Base-by-base conservation (phyloP, 2,797 vertebrate genomes). In the Orientallactaga sibirica region DNA sequence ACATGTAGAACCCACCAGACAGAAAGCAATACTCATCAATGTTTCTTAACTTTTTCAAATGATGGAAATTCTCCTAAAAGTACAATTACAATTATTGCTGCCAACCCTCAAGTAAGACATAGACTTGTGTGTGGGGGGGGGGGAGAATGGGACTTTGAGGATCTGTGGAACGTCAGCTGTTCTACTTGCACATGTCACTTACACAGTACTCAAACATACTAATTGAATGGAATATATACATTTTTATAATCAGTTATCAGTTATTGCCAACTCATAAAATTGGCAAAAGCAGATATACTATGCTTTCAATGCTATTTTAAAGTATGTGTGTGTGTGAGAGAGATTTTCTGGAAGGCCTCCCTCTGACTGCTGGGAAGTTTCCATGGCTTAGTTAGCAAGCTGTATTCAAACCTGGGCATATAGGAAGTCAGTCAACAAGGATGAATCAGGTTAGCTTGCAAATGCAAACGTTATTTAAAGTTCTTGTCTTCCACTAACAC, bases 31-130 rank as follows among this genome's bases (percentile, higher is more conserved):
- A 75, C n/a, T 76, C 71, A 52, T 33, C 27, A 91, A 77, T 22
- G 18, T 16, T 78, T 71, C 20, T n/a, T 41, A 43, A 71, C 9
- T 52, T 90, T 92, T 86, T 68, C 19, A 33, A 88, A 83, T 73
- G 52, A n/a, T 86, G 24, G 66, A 71, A 86, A 43, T 83, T 24
- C 10, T 85, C 70, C n/a, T 79, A 73, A 66, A 85, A 86, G 16
- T 86, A n/a, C 74, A 92, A 71, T 29, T 15, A 24, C 4, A 81
- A 67, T n/a, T 20, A 41, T 18, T 2, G 0, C 15, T 33, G 18
- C 27, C 20, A 64, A 1, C 14, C 24, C 14, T 5, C 0, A 5
- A 70, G 37, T 11, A 19, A 14, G 8, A 0, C 5, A 3, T 14
- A 7, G 25, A 9, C 25, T 43, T 48, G 48, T 48, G 29, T 24